Conservation (phyloP, 2,888 invertebrate genomes). For the Palloptera scutellata region DNA sequence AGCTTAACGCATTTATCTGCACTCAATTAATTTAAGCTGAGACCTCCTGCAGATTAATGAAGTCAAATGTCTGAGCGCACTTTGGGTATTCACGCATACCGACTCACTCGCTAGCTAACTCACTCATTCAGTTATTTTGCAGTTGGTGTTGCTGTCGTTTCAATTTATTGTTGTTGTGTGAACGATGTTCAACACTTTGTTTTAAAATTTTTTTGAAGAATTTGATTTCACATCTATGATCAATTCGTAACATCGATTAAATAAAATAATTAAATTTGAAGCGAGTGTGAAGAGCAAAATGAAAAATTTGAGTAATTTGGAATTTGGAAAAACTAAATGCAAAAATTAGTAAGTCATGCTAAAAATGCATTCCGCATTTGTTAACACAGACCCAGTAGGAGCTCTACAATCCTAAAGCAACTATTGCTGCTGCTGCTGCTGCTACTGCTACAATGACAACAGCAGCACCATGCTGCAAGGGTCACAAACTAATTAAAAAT, state of each 20-base stretch:
- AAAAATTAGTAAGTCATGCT: too few relatives aligned
- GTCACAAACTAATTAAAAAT: conserved; percentile 45
- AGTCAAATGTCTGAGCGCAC: conserved; percentile 42
- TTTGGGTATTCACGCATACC: not conserved
- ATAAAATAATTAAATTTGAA: too few relatives aligned
- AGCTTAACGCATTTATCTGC: conserved; percentile 40
- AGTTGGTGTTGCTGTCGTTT: conserved; percentile 23
- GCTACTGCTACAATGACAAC: not conserved
- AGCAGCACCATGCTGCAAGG: conserved; percentile 27
- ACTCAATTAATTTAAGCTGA: conserved; percentile 43
- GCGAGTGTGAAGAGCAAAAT: too few relatives aligned
- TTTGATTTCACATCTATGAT: too few relatives aligned
- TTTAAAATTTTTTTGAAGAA: too few relatives aligned
- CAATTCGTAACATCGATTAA: too few relatives aligned
- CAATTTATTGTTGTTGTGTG: not conserved
- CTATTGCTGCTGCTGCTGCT: not conserved
- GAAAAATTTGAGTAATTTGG: too few relatives aligned
- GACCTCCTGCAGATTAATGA: conserved; percentile 47
- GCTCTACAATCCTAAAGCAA: too few relatives aligned
- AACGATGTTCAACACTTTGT: not conserved
- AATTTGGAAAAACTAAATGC: too few relatives aligned
- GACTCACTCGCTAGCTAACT: not conserved
- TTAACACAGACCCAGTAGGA: too few relatives aligned
- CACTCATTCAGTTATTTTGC: conserved; percentile 24
- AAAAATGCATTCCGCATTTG: too few relatives aligned